Evolutionary conservation across 2,113 vertebrate species (phyloP), one percentile per base, ranked within the genome.

Genomic region (Crocuta crocuta): DNA sequence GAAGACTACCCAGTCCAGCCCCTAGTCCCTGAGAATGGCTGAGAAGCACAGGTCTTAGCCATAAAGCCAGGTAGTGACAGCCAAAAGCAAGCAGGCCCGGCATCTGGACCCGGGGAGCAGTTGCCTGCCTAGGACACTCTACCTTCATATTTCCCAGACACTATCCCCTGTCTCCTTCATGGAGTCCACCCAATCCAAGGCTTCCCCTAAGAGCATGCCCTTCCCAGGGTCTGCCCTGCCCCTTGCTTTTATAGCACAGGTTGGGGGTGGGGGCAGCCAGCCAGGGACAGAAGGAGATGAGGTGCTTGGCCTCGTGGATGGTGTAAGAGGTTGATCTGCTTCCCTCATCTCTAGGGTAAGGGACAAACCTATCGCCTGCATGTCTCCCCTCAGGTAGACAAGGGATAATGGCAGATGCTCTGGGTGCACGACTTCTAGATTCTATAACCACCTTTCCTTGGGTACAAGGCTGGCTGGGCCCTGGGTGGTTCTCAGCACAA

Each of bases 401-500:
- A 13, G 21, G 50, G 33, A 96, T 15, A 63, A 45, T 23, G n/a
- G 28, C 24, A 45, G 48, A 43, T 55, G 43, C 45, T 96, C 48
- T 53, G 53, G 71, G 39, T 10, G 5, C 45, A 81, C 24, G 78
- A 58, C 68, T 89, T 95, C 61, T 53, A 53, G 89, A 84, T 74
- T 73, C 74, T 7, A 39, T 84, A 55, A 33, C 80, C 74, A 85
- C 66, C 92, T 87, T 68, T 83, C 88, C 23, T 73, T 82, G 70
- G 78, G 26, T 31, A 16, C 61, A 58, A 66, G 91, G 78, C 55
- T 10, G 31, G 68, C 89, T 76, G 21, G 50, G 85, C 24, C 65
- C 89, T 88, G 61, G 89, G 89, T 87, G 82, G 94, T 95, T 97
- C 92, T 95, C 55, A 43, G 93, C 65, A 96, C 35, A 83, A 91